A percentile compares a stretch with the other conserved stretches of the same genome.
phyloP scores from a whole-genome alignment of 2,888 invertebrate species.

The Tenthredo amoena region DNA sequence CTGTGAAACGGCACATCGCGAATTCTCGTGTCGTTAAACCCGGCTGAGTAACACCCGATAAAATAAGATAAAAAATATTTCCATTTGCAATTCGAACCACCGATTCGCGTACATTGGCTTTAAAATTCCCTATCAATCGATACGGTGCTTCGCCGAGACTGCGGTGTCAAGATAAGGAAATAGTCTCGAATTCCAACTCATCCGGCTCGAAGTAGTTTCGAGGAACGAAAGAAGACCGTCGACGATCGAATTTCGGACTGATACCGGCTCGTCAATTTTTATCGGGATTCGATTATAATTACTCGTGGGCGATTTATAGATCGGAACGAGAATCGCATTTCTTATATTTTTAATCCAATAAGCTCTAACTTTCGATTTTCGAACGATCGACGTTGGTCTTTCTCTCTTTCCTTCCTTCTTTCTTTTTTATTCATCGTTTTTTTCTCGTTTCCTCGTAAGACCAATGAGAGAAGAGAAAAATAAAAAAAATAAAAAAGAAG shows the following conservation, averaged over 20 bases:
- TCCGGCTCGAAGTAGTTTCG: conserved; percentile 1
- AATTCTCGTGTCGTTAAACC: no score
- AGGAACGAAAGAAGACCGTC: neutral
- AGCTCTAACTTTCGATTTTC: no score
- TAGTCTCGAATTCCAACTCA: conserved; percentile 9
- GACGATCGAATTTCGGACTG: neutral
- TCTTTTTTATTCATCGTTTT: no score
- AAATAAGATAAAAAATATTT: no score
- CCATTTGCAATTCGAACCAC: neutral
- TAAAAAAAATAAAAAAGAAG: neutral
- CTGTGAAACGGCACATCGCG: no score
- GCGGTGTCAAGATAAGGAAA: conserved; percentile 9
- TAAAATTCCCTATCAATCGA: neutral
- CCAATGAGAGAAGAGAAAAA: neutral
- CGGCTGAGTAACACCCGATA: no score
- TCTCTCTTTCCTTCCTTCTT: no score
- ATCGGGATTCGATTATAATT: no score
- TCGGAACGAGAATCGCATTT: no score
- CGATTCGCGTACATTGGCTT: neutral
- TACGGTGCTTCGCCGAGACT: neutral
- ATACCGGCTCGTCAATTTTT: neutral
- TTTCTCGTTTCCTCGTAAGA: no score
- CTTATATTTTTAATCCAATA: no score
- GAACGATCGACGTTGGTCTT: no score
- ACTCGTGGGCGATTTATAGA: neutral